Evolutionary conservation across 2,888 invertebrate genomes (phyloP), one percentile per base, ranked within the genome.

Genomic region (Fissipunctia ypsillon): DNA sequence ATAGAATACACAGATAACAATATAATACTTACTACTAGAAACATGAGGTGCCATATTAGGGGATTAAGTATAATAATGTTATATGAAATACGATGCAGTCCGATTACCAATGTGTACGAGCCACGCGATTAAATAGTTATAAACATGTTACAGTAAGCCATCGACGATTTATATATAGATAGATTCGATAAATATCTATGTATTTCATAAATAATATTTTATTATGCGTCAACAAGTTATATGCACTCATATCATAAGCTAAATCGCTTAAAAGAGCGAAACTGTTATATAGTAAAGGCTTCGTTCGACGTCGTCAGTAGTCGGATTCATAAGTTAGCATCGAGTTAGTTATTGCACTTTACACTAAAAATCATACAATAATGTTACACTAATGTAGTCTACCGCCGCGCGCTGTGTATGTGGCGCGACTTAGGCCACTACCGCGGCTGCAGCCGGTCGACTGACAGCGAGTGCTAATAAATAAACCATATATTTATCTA

Each of bases 181-280:
- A 88, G 84, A 86, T 81, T 52, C 60, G 69, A 85, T 83, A 92
- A 86, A 85, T 84, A 87, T 76, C 81, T 90, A 89, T 87, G 69
- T 73, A 84, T 89, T 88, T 81, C 85, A 90, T 91, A 91, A 89
- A 91, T 91, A 87, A 87, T 86, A 88, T 92, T 92, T 92, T 95
- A 95, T 95, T 95, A 95, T 95, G 95, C 95, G 90, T 95, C 93
- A 95, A 96, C 94, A 95, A 93, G 93, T 88, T 87, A 88, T 91
- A 93, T 91, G 89, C 90, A 91, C 90, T 92, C 92, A 85, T 84
- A 88, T 90, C 85, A 88, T 89, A 93, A 93, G 93, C 92, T 93
- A 91, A 90, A 90, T 90, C 86, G 75, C 90, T 89, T 90, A 83
- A 88, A 88, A 91, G 86, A 85, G 87, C 87, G 92, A 91, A 89